Conservation (phyloP, 2,113 vertebrate genomes). For the Cyanoderma ruficeps region DNA sequence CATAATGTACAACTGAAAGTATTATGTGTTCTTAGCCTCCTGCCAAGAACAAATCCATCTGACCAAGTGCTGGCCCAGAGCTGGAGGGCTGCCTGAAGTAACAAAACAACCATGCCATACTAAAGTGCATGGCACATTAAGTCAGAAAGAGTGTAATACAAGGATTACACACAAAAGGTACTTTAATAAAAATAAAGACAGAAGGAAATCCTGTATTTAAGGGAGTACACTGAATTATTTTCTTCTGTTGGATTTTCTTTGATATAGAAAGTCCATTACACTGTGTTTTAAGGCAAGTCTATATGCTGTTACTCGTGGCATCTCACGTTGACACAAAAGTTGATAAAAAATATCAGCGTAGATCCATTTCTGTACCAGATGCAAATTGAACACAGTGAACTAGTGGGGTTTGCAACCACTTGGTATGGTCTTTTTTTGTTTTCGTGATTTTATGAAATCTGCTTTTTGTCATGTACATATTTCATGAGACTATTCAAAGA, state of each 20-base stretch:
- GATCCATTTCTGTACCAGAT: background rate
- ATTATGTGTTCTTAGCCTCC: background rate
- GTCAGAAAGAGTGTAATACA: background rate
- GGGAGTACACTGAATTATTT: background rate
- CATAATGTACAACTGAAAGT: background rate
- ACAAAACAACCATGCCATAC: background rate
- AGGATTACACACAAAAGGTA: background rate
- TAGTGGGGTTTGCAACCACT: background rate
- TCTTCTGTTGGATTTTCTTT: background rate
- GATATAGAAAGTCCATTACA: background rate
- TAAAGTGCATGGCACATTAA: background rate
- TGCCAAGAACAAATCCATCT: constrained; percentile 15
- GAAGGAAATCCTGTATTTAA: background rate
- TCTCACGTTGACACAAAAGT: fast-evolving
- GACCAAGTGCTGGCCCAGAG: constrained; percentile 23
- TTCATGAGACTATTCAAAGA: background rate
- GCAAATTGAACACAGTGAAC: background rate
- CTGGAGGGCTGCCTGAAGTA: constrained; percentile 19
- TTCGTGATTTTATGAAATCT: background rate
- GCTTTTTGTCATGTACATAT: background rate
- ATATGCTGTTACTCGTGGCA: background rate
- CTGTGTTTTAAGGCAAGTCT: background rate
- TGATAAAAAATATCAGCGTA: background rate
- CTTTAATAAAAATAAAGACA: background rate
- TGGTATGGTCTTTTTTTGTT: background rate